Conservation (phyloP, 2,888 invertebrate species). For the Rhingia campestris region DNA sequence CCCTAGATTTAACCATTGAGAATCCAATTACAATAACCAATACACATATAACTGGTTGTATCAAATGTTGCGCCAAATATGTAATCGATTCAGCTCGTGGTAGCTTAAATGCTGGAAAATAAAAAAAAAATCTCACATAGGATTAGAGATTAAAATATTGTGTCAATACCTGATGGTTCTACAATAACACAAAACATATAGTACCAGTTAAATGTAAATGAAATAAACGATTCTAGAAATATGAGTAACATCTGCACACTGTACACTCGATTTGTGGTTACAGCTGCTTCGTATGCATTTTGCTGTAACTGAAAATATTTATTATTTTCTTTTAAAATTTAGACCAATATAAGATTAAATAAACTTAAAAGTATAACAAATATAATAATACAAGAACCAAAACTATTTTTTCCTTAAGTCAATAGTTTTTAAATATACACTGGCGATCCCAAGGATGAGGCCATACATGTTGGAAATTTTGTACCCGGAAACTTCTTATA, state of each 20-base stretch:
- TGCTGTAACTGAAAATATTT: conserved; percentile 48
- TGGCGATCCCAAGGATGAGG: no score
- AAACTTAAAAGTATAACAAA: not conserved
- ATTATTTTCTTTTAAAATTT: no score
- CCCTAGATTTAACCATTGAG: conserved; percentile 11
- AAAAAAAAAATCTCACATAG: not conserved
- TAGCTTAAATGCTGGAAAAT: conserved; percentile 49
- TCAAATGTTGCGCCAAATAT: conserved; percentile 39
- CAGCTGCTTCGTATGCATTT: conserved; percentile 30
- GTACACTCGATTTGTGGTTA: conserved; percentile 21
- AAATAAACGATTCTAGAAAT: conserved; percentile 55
- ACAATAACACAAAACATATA: conserved; percentile 45
- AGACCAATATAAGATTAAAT: not conserved
- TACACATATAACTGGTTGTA: conserved; percentile 31
- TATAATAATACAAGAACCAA: no score
- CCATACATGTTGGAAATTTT: no score
- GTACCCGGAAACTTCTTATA: no score
- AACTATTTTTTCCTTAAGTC: no score
- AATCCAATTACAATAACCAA: conserved; percentile 28
- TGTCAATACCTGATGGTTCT: conserved; percentile 25
- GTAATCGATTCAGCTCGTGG: conserved; percentile 4
- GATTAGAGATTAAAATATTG: not conserved
- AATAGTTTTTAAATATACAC: no score
- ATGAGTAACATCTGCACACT: conserved; percentile 39
- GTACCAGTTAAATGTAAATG: conserved; percentile 48